Conservation (phyloP, 2,113 vertebrate species). For the Rhipidura dahli region DNA sequence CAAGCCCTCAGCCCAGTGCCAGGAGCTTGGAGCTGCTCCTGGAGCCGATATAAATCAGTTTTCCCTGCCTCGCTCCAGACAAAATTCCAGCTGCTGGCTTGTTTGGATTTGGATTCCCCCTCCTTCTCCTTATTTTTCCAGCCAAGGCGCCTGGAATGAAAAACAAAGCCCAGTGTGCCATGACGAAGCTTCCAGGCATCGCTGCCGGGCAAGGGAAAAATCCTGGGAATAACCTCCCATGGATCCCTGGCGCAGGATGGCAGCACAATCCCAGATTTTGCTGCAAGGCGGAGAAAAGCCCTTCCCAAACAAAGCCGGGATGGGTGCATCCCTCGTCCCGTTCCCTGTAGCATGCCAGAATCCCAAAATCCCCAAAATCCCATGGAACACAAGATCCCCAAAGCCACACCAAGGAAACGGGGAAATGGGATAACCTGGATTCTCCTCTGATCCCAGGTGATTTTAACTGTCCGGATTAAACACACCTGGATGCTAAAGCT, state of each 20-base stretch:
- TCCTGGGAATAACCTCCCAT: neutral
- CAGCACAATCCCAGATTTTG: rapidly evolving
- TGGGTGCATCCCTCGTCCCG: rapidly evolving
- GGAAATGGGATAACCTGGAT: neutral
- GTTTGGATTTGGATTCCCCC: neutral
- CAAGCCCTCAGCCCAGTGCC: neutral
- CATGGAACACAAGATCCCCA: no score
- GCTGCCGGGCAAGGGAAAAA: neutral
- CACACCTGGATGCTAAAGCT: neutral
- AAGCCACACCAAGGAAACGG: rapidly evolving
- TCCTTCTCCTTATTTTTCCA: neutral
- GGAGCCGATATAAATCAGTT: neutral
- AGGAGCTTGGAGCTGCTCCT: neutral
- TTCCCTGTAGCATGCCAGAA: rapidly evolving
- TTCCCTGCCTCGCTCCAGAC: neutral
- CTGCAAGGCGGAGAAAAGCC: neutral
- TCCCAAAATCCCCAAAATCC: neutral
- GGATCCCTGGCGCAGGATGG: neutral
- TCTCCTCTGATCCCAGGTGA: neutral
- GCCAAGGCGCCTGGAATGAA: neutral
- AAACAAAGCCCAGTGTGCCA: neutral
- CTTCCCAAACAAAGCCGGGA: rapidly evolving
- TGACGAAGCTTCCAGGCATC: neutral
- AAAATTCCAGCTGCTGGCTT: neutral
- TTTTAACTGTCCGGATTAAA: neutral